Evolutionary conservation across 1,140 invertebrate species (phyloP), one percentile per base, ranked within the genome.

Genomic region (Drosophila azteca): DNA sequence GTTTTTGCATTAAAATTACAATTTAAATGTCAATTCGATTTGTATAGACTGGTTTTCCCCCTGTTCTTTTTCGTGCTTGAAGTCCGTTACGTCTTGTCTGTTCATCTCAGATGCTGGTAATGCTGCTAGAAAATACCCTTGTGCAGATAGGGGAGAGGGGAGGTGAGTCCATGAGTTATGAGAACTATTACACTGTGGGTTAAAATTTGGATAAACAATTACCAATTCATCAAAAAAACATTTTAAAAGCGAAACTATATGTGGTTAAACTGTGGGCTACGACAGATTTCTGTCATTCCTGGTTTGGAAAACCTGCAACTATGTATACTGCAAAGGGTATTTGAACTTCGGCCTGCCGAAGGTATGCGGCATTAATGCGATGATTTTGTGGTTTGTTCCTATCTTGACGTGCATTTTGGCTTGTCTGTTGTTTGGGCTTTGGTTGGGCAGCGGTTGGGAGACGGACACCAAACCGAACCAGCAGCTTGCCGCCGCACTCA

Each of bases 1-100:
- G 59, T 49, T 49, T 62, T 59, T 61, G 64, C 64, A 61, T 63
- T 83, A 44, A 60, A 77, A 53, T 82, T 82, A 68, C 51, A 44
- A 41, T 51, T 50, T 65, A 85, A 50, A 66, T 63, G 60, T 80
- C 77, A 77, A 80, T 85, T 84, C 81, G 81, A 84, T 85, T 85
- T 77, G 80, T 80, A 58, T 81, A 84, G 26, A 68, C 35, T 39
- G 35, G 8, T 13, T 76, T 43, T 64, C 45, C 9, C 45, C 9
- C 50, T 57, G 41, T 50, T 57, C 35, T 64, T 69, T 26, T 64
- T 55, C 50, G 53, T 73, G 50, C 50, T 49, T 53, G 13, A 17
- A 57, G 45, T 73, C 39, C 8, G 41, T 48, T 50, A n/a, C 4
- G 35, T 39, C 11, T 11, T 54, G 15, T 65, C 44, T 49, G 45